These are phyloP conservation scores for Zoanthus sociatus DNA, from an alignment of 92 coral and sea anemone genomes.

Conservation along the genomic window DNA sequence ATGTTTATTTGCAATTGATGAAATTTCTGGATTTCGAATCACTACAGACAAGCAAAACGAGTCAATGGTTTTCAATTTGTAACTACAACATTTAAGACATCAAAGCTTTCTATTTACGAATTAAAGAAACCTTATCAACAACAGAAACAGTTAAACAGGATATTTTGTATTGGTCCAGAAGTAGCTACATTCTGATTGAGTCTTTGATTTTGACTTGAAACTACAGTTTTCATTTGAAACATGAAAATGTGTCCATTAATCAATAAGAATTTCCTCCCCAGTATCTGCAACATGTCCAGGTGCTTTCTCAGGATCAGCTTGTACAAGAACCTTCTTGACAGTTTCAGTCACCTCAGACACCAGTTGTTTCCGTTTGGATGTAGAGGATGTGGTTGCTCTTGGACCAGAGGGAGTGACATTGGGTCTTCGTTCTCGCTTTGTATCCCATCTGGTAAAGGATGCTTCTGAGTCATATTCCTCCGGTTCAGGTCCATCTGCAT, in stretches of 20 bases:
- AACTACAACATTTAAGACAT: no score
- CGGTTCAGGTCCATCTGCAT: not conserved
- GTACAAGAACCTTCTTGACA: not conserved
- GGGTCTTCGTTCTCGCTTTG: constrained; percentile 2
- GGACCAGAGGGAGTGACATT: not conserved
- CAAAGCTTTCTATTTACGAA: constrained; percentile 16
- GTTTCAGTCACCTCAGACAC: constrained; percentile 1
- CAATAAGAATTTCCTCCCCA: not conserved
- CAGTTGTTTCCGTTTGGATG: not conserved
- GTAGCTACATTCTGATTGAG: no score
- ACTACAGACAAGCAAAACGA: no score
- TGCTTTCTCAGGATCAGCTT: constrained; percentile 1
- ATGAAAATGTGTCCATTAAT: constrained; percentile 1
- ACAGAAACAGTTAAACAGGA: no score
- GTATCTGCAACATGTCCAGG: not conserved
- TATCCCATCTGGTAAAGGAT: constrained; percentile 1
- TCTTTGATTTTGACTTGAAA: not conserved
- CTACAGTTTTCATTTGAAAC: constrained; percentile 1
- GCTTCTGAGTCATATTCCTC: not conserved
- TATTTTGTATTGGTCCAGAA: no score
- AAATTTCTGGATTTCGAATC: no score
- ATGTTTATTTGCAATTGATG: no score
- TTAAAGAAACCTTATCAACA: not conserved
- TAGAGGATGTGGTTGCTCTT: not conserved
- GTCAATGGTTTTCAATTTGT: no score